phyloP scores from a whole-genome alignment of 2,797 vertebrate genomes.

The Synaphobranchus kaupii region DNA sequence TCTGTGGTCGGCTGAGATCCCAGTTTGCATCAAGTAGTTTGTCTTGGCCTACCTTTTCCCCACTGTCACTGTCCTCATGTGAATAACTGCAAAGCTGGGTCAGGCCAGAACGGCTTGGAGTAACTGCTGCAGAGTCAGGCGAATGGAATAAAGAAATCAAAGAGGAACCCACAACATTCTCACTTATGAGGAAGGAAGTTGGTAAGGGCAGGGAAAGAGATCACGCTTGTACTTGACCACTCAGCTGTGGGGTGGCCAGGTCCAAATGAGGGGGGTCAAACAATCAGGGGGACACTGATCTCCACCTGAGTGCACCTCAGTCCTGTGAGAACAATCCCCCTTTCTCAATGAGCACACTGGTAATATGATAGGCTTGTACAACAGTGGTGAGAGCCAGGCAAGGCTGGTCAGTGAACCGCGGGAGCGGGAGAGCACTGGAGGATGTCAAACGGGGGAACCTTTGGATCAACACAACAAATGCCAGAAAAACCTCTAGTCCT shows the following conservation, averaged over 20 bases:
- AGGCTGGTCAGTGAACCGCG: slow-evolving; percentile 30
- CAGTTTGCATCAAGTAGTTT: slow-evolving; percentile 49
- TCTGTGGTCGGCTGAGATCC: slow-evolving; percentile 50
- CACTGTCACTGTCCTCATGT: slow-evolving; percentile 45
- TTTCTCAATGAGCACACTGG: slow-evolving; percentile 29
- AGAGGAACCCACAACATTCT: slow-evolving; percentile 20
- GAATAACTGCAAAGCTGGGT: slow-evolving; percentile 40
- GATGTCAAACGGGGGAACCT: slow-evolving; percentile 44
- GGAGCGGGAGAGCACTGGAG: slow-evolving; percentile 37
- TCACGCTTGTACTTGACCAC: slow-evolving; percentile 38
- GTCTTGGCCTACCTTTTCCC: slow-evolving; percentile 52
- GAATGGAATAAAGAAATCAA: not conserved
- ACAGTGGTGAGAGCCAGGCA: slow-evolving; percentile 35
- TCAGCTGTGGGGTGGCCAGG: slow-evolving; percentile 42
- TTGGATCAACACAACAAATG: slow-evolving; percentile 50
- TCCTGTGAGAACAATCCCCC: slow-evolving; percentile 50
- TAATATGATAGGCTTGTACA: slow-evolving; percentile 49
- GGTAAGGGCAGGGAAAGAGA: slow-evolving; percentile 13
- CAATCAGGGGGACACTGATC: slow-evolving; percentile 41
- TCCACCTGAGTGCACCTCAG: slow-evolving; percentile 61
- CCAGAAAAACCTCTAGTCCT: slow-evolving; percentile 21
- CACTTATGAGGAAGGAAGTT: slow-evolving; percentile 34
- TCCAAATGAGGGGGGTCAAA: slow-evolving; percentile 49
- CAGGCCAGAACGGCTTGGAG: slow-evolving; percentile 25
- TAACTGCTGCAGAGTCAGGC: slow-evolving; percentile 19